These are phyloP conservation scores for Oegoconia quadripuncta DNA, from an alignment of 2,888 invertebrate genomes.

Conservation along the genomic window DNA sequence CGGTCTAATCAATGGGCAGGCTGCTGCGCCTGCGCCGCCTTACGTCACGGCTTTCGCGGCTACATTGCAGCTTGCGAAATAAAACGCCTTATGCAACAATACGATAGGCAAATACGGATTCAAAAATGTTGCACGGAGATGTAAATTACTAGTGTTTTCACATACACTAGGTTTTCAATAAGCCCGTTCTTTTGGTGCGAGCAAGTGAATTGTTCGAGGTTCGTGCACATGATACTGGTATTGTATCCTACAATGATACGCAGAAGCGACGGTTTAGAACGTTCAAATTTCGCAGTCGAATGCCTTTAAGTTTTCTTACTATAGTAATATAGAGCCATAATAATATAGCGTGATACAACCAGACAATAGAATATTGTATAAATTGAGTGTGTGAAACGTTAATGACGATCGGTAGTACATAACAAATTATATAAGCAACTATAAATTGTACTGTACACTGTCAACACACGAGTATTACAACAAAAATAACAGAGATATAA, in stretches of 20 bases:
- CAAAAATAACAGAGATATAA: neutral
- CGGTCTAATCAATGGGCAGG: conserved; percentile 67
- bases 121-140: conserved; percentile 36
- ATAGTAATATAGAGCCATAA: too few relatives aligned
- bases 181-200: neutral
- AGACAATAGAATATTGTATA: too few relatives aligned
- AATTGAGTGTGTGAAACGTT: too few relatives aligned
- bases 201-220: neutral
- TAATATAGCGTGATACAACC: too few relatives aligned
- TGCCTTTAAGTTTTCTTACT: too few relatives aligned
- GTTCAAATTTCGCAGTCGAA: too few relatives aligned
- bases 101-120: conserved; percentile 56
- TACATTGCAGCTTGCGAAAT: conserved; percentile 66
- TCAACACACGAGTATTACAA: neutral
- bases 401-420: too few relatives aligned
- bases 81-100: conserved; percentile 35
- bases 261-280: too few relatives aligned
- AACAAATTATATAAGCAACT: too few relatives aligned
- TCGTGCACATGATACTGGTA: neutral
- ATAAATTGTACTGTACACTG: too few relatives aligned
- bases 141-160: neutral
- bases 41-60: conserved; percentile 71
- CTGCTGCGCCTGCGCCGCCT: conserved; percentile 39
- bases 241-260: too few relatives aligned
- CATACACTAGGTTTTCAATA: neutral